These are phyloP conservation scores for Choreutis nemorana DNA, from an alignment of 2,888 invertebrate genomes.

Conservation along the genomic window DNA sequence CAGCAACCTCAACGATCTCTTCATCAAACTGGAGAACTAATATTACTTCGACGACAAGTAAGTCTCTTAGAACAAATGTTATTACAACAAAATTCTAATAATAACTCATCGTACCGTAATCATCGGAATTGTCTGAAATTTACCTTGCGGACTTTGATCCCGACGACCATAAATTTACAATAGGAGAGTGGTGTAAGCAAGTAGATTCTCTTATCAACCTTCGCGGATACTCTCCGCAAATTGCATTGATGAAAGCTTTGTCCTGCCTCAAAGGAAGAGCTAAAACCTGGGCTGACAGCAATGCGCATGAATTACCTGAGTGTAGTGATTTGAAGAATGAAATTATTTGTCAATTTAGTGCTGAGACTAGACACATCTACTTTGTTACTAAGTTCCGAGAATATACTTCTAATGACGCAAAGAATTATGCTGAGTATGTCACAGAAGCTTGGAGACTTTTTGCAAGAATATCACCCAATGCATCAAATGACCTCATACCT, in stretches of 20 bases:
- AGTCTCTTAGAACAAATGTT: too few species aligned
- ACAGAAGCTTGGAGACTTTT: neutral
- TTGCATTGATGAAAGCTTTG: neutral
- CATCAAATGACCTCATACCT: neutral
- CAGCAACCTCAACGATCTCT: too few species aligned
- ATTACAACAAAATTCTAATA: too few species aligned
- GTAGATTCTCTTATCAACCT: neutral
- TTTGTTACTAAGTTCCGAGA: neutral
- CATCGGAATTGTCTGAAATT: too few species aligned
- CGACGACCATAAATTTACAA: too few species aligned
- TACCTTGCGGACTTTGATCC: too few species aligned
- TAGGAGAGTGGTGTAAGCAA: neutral
- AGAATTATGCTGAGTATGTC: neutral
- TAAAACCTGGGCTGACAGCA: neutral
- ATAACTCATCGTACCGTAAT: too few species aligned
- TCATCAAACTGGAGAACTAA: too few species aligned
- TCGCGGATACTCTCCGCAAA: neutral
- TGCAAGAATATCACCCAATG: neutral
- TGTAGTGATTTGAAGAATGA: neutral
- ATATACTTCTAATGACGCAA: conserved; percentile 1
- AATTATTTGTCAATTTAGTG: neutral
- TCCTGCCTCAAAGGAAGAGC: neutral
- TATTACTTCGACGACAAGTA: too few species aligned
- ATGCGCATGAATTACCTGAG: neutral
- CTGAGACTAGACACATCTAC: neutral